Conservation (phyloP, 2,797 vertebrate species). For the Sternotherus odoratus region DNA sequence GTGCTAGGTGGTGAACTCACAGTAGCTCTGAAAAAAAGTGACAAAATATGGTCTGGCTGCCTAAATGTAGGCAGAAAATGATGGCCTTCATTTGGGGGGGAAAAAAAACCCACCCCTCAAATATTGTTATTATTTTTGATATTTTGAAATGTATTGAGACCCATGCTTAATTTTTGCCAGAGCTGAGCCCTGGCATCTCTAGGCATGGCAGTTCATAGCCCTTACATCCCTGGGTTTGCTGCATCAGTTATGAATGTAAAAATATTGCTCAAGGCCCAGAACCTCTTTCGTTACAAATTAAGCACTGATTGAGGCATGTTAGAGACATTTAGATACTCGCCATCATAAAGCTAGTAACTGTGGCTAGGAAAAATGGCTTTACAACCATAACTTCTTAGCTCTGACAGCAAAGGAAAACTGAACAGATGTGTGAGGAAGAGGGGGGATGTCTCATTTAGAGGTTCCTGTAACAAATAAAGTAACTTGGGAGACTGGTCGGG, state of each 20-base stretch:
- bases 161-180: neutral
- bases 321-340: neutral
- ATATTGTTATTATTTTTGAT: neutral
- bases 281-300: neutral
- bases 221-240: neutral
- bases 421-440: neutral
- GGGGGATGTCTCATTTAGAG: neutral
- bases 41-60: neutral
- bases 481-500: neutral
- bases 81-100: neutral
- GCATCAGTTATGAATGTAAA: neutral
- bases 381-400: neutral
- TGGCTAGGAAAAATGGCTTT: neutral
- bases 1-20: neutral
- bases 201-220: neutral
- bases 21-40: neutral
- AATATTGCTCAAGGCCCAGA: neutral
- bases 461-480: neutral
- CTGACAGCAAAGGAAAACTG: neutral
- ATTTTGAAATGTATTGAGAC: neutral
- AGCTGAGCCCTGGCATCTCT: neutral
- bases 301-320: neutral
- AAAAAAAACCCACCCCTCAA: neutral
- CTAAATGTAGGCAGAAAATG: rapidly evolving
- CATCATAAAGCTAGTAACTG: neutral